A percentile compares a stretch with the other conserved stretches of the same genome.
Evolutionary conservation across 2,113 vertebrate species (phyloP).

Genomic region (Numenius arquata): DNA sequence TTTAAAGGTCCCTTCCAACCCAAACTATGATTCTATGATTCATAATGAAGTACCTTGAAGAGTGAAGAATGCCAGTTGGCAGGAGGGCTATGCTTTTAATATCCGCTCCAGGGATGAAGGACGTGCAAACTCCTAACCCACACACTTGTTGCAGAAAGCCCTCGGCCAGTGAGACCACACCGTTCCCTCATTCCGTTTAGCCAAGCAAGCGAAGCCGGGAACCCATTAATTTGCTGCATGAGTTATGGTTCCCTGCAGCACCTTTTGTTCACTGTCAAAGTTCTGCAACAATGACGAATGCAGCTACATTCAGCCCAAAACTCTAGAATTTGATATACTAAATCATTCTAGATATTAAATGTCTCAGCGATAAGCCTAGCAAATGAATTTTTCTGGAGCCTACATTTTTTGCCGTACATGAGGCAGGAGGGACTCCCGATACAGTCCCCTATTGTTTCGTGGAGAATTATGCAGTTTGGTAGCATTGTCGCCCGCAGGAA

Average conservation of each 20-base stretch:
- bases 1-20: neutral
- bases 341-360: slow-evolving; percentile 41
- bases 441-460: neutral
- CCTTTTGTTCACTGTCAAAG: slow-evolving; percentile 59
- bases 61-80: neutral
- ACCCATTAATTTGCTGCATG: slow-evolving; percentile 53
- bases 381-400: slow-evolving; percentile 17
- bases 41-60: neutral
- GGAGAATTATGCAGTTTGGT: neutral
- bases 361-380: slow-evolving; percentile 8
- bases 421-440: neutral
- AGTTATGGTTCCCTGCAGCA: slow-evolving; percentile 62
- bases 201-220: slow-evolving; percentile 22
- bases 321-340: slow-evolving; percentile 9
- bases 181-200: neutral
- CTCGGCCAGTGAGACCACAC: neutral
- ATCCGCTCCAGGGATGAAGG: neutral
- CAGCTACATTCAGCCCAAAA: slow-evolving; percentile 33
- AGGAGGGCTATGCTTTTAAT: neutral
- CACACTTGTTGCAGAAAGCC: neutral
- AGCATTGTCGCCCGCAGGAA: neutral
- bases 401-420: neutral
- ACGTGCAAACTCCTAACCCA: neutral
- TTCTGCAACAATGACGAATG: slow-evolving; percentile 63
- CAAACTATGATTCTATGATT: neutral